Base-by-base conservation (phyloP, 2,113 vertebrate genomes). In the Zosterops japonicus region DNA sequence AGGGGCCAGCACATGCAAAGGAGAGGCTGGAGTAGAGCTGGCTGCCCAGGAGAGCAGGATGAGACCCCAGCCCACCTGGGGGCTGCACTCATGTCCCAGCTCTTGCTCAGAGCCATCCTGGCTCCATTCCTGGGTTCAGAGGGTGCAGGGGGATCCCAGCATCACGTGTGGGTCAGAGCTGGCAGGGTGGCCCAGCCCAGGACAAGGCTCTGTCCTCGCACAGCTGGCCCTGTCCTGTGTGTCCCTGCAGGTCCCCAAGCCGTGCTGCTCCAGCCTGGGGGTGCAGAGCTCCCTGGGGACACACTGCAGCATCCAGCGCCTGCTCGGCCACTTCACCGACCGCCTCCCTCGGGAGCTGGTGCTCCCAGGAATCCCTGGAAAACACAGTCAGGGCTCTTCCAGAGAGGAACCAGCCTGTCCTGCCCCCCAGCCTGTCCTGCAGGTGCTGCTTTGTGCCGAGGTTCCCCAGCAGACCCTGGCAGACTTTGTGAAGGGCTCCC, bases 391-490 rank as follows among this genome's bases (percentile, higher is more conserved):
- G 25, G 12, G 19, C 44, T 8, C 2, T 78, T 56, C 28, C 16
- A 4, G 76, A 41, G 49, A 49, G 27, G 8, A 61, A 0, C n/a
- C 57, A 10, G 76, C 79, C 65, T 6, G 5, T 22, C 16, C 31
- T 18, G n/a, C 27, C 27, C 5, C 63, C 11, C 35, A 0, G 24
- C 82, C 84, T 3, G 50, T 29, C 47, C 59, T 80, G 67, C 93
- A 95, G 47, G 83, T 96, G 56, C 24, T 93, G 5, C 31, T 97
- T 8, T 97, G 85, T 78, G 90, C 95, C 2, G 98, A 99, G 72
- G 94, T 98, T 63, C 98, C 98, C 5, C 92, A 94, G 31, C 96
- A 96, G 95, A 98, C 98, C 2, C 94, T 99, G 61, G 96, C 98
- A 1, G 97, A 96, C 61, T 99, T 98, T 79, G 95, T 98, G 49